These are phyloP conservation scores for Tetrax tetrax DNA, from an alignment of 2,113 vertebrate genomes.

Conservation along the genomic window DNA sequence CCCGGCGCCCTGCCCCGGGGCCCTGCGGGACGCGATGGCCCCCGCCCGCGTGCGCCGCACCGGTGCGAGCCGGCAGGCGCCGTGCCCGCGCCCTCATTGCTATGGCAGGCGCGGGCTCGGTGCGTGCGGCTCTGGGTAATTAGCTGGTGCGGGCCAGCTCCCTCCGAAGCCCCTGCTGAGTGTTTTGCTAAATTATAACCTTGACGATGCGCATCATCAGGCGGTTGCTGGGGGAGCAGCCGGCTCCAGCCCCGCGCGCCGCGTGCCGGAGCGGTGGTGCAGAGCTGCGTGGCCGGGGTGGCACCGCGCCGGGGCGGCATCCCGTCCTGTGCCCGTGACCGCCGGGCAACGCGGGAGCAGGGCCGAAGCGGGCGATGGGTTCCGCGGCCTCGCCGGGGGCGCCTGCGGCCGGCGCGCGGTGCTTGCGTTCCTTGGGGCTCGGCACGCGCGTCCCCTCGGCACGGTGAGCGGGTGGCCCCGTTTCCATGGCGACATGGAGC, in stretches of 20 bases:
- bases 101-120: background rate
- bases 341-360: accelerated
- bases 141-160: background rate
- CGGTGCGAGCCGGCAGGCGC: accelerated
- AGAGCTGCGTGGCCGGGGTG: background rate
- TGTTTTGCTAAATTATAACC: slow-evolving; percentile 41
- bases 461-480: slow-evolving; percentile 23
- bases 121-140: slow-evolving; percentile 1
- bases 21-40: accelerated
- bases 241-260: accelerated
- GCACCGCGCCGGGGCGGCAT: accelerated
- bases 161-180: slow-evolving; percentile 17
- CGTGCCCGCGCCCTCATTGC: background rate
- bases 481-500: slow-evolving; percentile 61
- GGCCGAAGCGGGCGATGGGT: background rate
- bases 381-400: accelerated
- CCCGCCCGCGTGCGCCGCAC: accelerated
- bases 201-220: slow-evolving; percentile 22
- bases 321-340: accelerated
- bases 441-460: background rate
- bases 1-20: accelerated
- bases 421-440: background rate
- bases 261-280: background rate
- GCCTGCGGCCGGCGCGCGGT: accelerated
- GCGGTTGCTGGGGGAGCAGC: background rate